A percentile compares a stretch with the other conserved stretches of the same genome.
These are phyloP conservation scores for Resseliella maxima DNA, from an alignment of 2,888 invertebrate genomes.

Conservation along the genomic window DNA sequence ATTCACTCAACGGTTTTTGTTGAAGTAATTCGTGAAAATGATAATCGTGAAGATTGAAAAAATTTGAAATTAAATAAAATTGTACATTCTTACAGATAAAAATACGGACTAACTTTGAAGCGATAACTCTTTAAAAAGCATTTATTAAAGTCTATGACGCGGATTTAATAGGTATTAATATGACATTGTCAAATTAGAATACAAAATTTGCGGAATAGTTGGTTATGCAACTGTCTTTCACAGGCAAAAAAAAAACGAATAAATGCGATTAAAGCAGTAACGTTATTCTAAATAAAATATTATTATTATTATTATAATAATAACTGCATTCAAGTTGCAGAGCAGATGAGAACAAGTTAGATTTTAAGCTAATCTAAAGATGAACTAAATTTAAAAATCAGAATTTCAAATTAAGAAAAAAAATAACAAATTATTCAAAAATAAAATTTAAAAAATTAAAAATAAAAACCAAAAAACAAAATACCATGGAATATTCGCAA, in stretches of 20 bases:
- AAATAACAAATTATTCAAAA: background rate
- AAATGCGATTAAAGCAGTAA: constrained; percentile 12
- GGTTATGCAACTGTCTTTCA: too few relatives aligned
- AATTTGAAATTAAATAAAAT: too few relatives aligned
- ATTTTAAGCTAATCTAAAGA: constrained; percentile 2
- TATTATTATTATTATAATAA: background rate
- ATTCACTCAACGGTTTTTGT: background rate
- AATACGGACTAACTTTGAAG: too few relatives aligned
- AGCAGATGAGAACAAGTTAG: background rate
- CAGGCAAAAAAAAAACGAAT: background rate
- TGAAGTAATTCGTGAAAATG: background rate
- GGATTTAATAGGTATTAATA: too few relatives aligned
- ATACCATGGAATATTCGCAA: background rate
- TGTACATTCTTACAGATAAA: too few relatives aligned
- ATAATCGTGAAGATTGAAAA: too few relatives aligned
- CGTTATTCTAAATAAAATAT: constrained; percentile 44
- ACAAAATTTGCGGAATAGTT: too few relatives aligned
- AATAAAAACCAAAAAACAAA: background rate
- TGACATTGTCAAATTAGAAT: background rate
- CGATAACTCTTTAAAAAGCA: too few relatives aligned
- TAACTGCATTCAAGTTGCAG: constrained; percentile 2
- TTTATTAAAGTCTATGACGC: too few relatives aligned
- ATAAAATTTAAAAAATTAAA: background rate
- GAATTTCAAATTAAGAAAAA: background rate
- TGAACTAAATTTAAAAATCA: background rate